A percentile compares a stretch with the other conserved stretches of the same genome.
phyloP scores from a whole-genome alignment of 2,888 invertebrate species.

The Acleris holmiana region DNA sequence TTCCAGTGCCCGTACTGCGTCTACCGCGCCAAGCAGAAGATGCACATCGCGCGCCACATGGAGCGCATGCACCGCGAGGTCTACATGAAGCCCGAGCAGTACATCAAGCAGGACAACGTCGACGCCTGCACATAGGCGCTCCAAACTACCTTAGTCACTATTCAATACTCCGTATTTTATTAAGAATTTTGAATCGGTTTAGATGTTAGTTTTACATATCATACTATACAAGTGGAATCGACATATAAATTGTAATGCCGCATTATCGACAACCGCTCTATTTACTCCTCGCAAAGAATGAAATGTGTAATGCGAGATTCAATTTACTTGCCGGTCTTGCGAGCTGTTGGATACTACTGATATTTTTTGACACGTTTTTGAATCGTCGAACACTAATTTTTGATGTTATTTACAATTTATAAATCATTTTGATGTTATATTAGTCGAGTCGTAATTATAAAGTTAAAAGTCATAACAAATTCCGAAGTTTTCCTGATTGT shows the following conservation, averaged over 20 bases:
- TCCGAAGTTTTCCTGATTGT: constrained; percentile 72
- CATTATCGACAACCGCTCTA: neutral
- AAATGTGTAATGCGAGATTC: neutral
- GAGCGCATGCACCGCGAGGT: constrained; percentile 92
- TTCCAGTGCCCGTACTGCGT: constrained; percentile 93
- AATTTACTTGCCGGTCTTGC: neutral
- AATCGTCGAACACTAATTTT: constrained; percentile 37
- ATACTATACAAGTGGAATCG: neutral
- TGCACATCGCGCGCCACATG: constrained; percentile 93
- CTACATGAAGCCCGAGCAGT: constrained; percentile 78
- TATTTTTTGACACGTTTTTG: constrained; percentile 38
- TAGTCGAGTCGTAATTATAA: constrained; percentile 13
- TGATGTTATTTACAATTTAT: constrained; percentile 45
- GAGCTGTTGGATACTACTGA: constrained; percentile 38
- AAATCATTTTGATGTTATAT: constrained; percentile 37
- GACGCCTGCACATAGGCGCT: constrained; percentile 76
- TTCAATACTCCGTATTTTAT: constrained; percentile 57
- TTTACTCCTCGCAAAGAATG: neutral
- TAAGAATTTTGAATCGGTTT: constrained; percentile 38
- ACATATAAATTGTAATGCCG: neutral
- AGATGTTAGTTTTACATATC: constrained; percentile 44
- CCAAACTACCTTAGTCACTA: constrained; percentile 44
- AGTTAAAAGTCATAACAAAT: constrained; percentile 52
- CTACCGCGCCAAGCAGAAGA: constrained; percentile 93
- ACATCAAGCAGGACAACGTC: constrained; percentile 79